Conservation (phyloP, 2,797 vertebrate species). For the Pseudochaenichthys georgianus region DNA sequence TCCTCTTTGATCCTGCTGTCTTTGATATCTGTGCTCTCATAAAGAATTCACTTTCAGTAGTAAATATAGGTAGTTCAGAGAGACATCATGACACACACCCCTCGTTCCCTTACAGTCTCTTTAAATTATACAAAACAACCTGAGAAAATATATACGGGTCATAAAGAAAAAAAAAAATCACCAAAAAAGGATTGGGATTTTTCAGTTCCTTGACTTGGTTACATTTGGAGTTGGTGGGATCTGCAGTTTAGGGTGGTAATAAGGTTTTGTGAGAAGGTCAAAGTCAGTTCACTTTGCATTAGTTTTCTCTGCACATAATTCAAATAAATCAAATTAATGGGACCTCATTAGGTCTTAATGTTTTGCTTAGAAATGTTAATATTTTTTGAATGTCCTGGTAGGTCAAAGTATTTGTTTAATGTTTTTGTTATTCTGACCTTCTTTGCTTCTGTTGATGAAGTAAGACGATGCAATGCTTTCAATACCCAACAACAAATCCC, state of each 20-base stretch:
- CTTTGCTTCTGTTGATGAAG: not conserved
- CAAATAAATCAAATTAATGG: not conserved
- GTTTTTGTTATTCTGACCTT: not conserved
- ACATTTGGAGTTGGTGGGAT: constrained; percentile 38
- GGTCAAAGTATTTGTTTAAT: not conserved
- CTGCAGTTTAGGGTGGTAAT: constrained; percentile 18
- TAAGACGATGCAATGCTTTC: not conserved
- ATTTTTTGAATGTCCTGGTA: not conserved
- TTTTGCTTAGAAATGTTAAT: not conserved
- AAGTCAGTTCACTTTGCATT: constrained; percentile 22
- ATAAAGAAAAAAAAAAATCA: constrained; percentile 43
- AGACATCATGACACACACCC: constrained; percentile 94
- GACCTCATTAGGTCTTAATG: not conserved
- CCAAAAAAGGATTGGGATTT: constrained; percentile 37
- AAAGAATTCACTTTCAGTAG: constrained; percentile 99
- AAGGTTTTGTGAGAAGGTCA: constrained; percentile 43
- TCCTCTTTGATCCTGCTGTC: constrained; percentile 96
- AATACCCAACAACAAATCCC: not conserved
- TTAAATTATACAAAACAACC: constrained; percentile 89
- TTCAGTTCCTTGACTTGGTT: constrained; percentile 50
- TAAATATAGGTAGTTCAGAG: constrained; percentile 99
- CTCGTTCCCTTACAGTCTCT: constrained; percentile 87
- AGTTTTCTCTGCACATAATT: constrained; percentile 1
- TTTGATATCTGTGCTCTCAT: constrained; percentile 99
- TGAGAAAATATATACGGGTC: constrained; percentile 71